phyloP scores from a whole-genome alignment of 2,797 vertebrate genomes.

The Peromyscus nudipes region DNA sequence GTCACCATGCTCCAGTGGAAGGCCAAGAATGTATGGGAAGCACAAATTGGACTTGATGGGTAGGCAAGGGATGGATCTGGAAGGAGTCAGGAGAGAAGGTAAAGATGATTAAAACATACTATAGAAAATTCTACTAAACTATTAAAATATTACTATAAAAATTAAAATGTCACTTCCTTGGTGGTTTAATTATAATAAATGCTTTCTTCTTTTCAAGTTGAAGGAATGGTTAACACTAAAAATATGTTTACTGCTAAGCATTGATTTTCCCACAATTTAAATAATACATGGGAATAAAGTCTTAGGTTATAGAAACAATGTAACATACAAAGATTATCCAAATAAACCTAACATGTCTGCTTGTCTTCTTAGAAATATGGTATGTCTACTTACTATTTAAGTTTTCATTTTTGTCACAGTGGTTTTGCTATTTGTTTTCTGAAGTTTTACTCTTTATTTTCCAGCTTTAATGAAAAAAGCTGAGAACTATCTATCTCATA shows the following conservation, averaged over 20 bases:
- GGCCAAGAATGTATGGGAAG: neutral
- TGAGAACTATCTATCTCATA: neutral
- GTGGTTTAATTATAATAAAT: neutral
- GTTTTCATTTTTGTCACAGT: neutral
- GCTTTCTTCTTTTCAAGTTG: neutral
- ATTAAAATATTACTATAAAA: neutral
- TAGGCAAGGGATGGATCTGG: neutral
- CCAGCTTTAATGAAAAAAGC: neutral
- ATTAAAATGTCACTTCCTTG: neutral
- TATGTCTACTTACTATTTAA: neutral
- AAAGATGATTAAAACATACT: neutral
- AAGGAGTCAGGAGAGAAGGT: neutral
- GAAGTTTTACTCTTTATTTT: neutral
- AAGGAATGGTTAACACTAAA: neutral
- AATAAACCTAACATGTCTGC: neutral
- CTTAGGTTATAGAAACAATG: neutral
- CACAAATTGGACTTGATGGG: neutral
- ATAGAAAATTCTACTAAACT: neutral
- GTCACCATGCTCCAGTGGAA: neutral
- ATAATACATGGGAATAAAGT: neutral
- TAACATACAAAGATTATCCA: neutral
- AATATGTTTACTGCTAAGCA: neutral
- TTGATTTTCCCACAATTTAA: neutral
- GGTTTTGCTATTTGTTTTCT: neutral
- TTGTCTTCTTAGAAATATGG: neutral